Evolutionary conservation across 23 tunicate genomes (phyloP).

Genomic region (Diplosoma virens): DNA sequence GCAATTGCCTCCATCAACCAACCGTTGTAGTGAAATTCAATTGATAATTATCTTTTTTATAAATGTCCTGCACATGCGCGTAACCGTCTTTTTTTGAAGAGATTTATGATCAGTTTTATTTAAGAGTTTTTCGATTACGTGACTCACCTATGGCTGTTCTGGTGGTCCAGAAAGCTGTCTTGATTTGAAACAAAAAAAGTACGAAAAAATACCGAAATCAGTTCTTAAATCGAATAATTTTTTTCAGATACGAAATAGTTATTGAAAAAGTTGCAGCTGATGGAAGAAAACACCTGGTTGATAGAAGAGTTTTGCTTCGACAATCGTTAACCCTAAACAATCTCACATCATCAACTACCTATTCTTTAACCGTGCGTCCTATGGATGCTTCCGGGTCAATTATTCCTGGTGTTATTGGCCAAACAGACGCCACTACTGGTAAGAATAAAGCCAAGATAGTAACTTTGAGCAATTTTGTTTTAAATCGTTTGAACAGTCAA

Average conservation of each 20-base stretch:
- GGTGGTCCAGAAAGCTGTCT: background rate
- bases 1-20: too few species aligned
- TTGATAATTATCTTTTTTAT: too few species aligned
- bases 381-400: background rate
- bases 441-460: too few species aligned
- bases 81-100: too few species aligned
- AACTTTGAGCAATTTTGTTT: too few species aligned
- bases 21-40: too few species aligned
- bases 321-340: constrained; percentile 3
- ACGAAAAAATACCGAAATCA: background rate
- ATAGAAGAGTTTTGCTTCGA: background rate
- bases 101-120: too few species aligned
- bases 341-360: constrained; percentile 20
- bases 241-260: constrained; percentile 22
- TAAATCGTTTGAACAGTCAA: too few species aligned
- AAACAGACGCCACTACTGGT: constrained; percentile 7
- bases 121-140: too few species aligned
- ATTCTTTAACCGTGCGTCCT: constrained; percentile 32
- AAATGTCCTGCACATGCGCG: too few species aligned
- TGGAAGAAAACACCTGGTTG: background rate
- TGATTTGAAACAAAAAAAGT: background rate
- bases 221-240: background rate
- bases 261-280: background rate
- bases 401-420: constrained; percentile 27
- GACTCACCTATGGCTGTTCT: too few species aligned